Percentiles rank a stretch among this genome's conserved stretches.
These are phyloP conservation scores for Protomyctophum bolini DNA, from an alignment of 2,113 vertebrate species.

Conservation along the genomic window DNA sequence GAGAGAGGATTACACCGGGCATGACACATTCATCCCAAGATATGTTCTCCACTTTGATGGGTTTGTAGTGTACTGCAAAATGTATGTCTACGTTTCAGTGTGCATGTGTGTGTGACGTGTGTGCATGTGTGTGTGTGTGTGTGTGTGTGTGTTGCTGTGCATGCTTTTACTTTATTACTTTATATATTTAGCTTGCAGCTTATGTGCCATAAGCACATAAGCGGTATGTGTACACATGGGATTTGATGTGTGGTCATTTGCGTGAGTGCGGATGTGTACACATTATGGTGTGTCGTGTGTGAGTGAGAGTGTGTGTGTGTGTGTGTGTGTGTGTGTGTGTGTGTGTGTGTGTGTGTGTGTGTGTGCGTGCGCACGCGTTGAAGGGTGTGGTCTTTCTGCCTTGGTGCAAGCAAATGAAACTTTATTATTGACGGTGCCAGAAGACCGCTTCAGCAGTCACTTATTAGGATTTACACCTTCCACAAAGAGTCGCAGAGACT, in stretches of 20 bases:
- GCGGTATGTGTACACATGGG: too few species aligned
- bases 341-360: too few species aligned
- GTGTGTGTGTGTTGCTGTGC: neutral
- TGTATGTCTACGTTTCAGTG: neutral
- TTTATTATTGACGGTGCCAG: slow-evolving; percentile 56
- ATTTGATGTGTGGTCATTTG: too few species aligned
- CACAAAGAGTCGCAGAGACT: slow-evolving; percentile 29
- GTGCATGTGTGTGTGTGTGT: slow-evolving; percentile 6
- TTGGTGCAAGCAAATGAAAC: slow-evolving; percentile 28
- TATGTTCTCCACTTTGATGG: slow-evolving; percentile 21
- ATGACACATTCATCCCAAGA: slow-evolving; percentile 42
- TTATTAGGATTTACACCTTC: slow-evolving; percentile 51
- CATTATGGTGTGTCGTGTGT: too few species aligned
- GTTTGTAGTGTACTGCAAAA: too few species aligned
- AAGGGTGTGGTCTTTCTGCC: slow-evolving; percentile 43
- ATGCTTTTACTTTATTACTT: too few species aligned
- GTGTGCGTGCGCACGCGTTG: slow-evolving; percentile 16
- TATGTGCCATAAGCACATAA: too few species aligned
- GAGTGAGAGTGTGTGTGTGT: too few species aligned
- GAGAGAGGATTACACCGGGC: slow-evolving; percentile 45
- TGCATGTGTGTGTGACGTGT: neutral
- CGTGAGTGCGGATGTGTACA: too few species aligned
- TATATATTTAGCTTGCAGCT: too few species aligned
- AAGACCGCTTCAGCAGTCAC: slow-evolving; percentile 42
- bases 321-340: too few species aligned